Evolutionary conservation across 2,888 invertebrate genomes (phyloP).

Genomic region (Seira musarum): DNA sequence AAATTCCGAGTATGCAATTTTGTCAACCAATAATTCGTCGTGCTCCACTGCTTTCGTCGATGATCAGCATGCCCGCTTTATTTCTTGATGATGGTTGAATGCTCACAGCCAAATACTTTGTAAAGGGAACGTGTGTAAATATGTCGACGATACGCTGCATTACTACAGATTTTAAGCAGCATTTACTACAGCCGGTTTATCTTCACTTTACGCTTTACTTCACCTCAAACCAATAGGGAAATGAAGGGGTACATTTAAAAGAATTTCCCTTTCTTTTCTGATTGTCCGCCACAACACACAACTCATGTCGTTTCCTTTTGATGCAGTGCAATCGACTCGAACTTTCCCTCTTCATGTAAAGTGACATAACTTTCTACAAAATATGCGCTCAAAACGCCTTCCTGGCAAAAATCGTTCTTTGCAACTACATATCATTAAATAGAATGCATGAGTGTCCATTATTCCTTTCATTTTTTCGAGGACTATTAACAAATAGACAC

Average conservation of each 20-base stretch:
- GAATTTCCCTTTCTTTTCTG: not conserved
- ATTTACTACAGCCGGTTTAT: slow-evolving; percentile 22
- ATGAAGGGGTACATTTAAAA: not conserved
- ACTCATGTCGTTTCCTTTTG: not conserved
- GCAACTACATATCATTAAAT: too few relatives aligned
- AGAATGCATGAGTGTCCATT: too few relatives aligned
- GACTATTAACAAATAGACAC: too few relatives aligned
- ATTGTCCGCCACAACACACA: not conserved
- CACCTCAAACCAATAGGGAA: slow-evolving; percentile 24
- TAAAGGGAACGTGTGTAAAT: too few relatives aligned
- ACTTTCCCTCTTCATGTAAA: too few relatives aligned
- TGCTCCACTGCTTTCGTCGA: not conserved
- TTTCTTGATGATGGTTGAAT: not conserved
- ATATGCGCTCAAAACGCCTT: too few relatives aligned
- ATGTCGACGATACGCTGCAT: not conserved
- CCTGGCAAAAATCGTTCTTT: too few relatives aligned
- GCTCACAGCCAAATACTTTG: not conserved
- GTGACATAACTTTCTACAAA: too few relatives aligned
- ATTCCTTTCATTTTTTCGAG: too few relatives aligned
- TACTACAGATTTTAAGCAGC: not conserved
- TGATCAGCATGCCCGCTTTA: not conserved
- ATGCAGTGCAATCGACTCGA: not conserved
- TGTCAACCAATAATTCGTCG: not conserved
- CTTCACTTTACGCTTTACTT: slow-evolving; percentile 41
- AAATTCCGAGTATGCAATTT: not conserved